phyloP scores from a whole-genome alignment of 2,888 invertebrate genomes.

The Cataglyphis cursor region DNA sequence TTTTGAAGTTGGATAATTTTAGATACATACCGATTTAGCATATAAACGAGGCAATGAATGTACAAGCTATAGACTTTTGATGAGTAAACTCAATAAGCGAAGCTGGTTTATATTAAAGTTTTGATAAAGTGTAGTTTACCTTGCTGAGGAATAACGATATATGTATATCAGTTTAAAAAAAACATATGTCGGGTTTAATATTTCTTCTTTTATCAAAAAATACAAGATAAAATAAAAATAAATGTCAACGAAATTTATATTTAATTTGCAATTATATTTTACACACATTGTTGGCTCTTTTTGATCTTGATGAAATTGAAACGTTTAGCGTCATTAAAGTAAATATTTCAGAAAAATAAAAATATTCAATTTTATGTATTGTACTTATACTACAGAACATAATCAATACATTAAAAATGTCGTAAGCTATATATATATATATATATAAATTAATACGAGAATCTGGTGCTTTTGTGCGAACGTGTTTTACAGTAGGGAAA shows the following conservation, averaged over 20 bases:
- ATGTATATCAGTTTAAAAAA: background rate
- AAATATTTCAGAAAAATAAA: slow-evolving; percentile 3
- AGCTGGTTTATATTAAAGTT: background rate
- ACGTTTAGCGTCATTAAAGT: background rate
- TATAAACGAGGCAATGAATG: background rate
- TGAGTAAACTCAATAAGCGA: background rate
- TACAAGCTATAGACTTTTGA: background rate
- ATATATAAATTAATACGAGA: background rate
- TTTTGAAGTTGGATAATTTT: background rate
- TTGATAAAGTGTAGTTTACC: background rate
- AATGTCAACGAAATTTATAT: background rate
- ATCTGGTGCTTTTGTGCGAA: background rate
- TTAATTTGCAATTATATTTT: background rate
- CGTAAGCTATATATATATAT: background rate
- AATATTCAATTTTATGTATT: background rate
- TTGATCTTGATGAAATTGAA: background rate
- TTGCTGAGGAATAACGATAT: background rate
- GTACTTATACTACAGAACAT: slow-evolving; percentile 3
- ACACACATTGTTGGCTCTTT: too few species aligned
- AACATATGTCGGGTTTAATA: background rate
- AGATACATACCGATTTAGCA: background rate
- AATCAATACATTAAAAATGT: background rate
- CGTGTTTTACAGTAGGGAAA: background rate
- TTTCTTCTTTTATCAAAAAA: background rate
- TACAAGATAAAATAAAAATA: background rate